phyloP scores from a whole-genome alignment of 1,140 invertebrate genomes.

The Drosophila pseudoobscura region DNA sequence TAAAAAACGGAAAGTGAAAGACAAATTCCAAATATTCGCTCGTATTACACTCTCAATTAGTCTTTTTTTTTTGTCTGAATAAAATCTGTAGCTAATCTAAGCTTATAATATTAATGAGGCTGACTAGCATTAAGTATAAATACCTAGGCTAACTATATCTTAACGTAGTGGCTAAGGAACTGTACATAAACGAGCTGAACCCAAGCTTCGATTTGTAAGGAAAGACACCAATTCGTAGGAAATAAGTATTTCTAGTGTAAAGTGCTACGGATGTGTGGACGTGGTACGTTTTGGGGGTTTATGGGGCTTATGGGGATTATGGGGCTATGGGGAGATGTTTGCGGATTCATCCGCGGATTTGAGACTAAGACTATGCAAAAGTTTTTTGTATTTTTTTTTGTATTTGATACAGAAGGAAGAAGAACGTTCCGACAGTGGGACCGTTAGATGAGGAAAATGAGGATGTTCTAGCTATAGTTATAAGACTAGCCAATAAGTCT shows the following conservation, averaged over 20 bases:
- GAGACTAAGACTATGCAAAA: constrained; percentile 78
- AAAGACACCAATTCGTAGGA: constrained; percentile 74
- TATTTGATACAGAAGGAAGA: constrained; percentile 72
- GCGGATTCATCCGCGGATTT: constrained; percentile 46
- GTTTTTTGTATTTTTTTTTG: constrained; percentile 80
- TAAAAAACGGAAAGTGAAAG: constrained; percentile 16
- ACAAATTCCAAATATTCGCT: constrained; percentile 51
- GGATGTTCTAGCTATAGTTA: constrained; percentile 38
- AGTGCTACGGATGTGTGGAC: background rate
- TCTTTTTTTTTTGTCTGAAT: constrained; percentile 62
- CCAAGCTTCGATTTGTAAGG: constrained; percentile 56
- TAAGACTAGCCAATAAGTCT: constrained; percentile 46
- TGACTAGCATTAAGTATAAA: constrained; percentile 69
- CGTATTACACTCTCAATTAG: constrained; percentile 70
- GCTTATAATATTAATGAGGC: constrained; percentile 80
- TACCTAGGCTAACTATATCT: constrained; percentile 28
- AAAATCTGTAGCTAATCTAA: constrained; percentile 54
- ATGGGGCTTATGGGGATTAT: constrained; percentile 18
- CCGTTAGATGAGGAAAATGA: constrained; percentile 29
- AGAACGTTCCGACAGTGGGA: constrained; percentile 11
- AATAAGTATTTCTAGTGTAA: constrained; percentile 63
- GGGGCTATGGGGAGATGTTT: constrained; percentile 5
- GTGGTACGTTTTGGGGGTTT: constrained; percentile 6
- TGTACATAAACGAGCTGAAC: constrained; percentile 31
- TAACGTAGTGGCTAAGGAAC: constrained; percentile 22